Conservation (phyloP, 2,797 vertebrate genomes). For the Pseudomugil tenellus region DNA sequence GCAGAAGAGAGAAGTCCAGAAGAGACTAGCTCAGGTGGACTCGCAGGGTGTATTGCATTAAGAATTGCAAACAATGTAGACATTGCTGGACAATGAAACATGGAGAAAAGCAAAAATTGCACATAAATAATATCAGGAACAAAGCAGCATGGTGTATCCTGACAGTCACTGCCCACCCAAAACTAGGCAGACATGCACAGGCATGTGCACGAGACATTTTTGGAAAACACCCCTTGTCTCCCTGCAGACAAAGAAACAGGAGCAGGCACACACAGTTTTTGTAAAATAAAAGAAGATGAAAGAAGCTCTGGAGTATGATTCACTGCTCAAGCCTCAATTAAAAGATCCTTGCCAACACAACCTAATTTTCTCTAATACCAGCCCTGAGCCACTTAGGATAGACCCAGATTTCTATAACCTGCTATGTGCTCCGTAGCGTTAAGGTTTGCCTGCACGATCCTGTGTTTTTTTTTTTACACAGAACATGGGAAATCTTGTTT, state of each 20-base stretch:
- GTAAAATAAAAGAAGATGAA: constrained; percentile 64
- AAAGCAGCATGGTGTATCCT: constrained; percentile 24
- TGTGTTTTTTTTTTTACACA: constrained; percentile 6
- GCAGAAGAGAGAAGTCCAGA: constrained; percentile 21
- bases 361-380: constrained; percentile 69
- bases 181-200: constrained; percentile 48
- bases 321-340: constrained; percentile 68
- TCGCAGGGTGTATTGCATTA: constrained; percentile 35
- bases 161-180: constrained; percentile 49
- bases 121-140: constrained; percentile 37
- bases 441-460: constrained; percentile 20
- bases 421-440: constrained; percentile 24
- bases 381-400: constrained; percentile 54
- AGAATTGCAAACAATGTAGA: constrained; percentile 9
- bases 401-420: constrained; percentile 56
- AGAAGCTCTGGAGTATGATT: constrained; percentile 53
- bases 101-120: constrained; percentile 7
- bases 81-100: neutral
- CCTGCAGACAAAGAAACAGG: constrained; percentile 56
- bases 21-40: constrained; percentile 30
- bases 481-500: neutral
- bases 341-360: constrained; percentile 56
- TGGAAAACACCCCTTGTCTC: constrained; percentile 55
- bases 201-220: constrained; percentile 53
- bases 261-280: neutral